Percentiles rank a stretch among this genome's conserved stretches.
These are phyloP conservation scores for Eurystomus glaucurus DNA, from an alignment of 2,797 vertebrate genomes.

Conservation along the genomic window DNA sequence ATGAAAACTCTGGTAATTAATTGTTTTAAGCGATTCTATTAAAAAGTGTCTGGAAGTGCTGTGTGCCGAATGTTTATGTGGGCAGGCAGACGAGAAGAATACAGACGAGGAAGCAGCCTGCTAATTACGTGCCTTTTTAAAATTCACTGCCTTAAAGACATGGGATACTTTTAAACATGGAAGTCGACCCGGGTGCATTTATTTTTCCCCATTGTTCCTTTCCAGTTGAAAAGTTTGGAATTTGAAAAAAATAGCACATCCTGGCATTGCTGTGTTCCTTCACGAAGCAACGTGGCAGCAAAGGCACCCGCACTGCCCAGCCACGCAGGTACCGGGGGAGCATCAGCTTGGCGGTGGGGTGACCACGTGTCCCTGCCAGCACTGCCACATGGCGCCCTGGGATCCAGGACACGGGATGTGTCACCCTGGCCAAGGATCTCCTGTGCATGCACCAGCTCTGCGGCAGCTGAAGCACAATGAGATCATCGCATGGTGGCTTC, in stretches of 20 bases:
- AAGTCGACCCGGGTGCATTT: conserved; percentile 25
- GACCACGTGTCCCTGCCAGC: fast-evolving
- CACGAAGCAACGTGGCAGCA: fast-evolving
- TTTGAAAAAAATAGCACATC: conserved; percentile 42
- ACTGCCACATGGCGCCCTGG: fast-evolving
- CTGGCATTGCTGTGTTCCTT: neutral
- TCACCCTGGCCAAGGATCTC: neutral
- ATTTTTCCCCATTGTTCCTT: conserved; percentile 46
- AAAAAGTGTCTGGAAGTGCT: conserved; percentile 94
- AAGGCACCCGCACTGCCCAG: fast-evolving
- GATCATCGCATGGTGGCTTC: neutral
- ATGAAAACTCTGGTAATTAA: conserved; percentile 98
- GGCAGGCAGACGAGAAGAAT: conserved; percentile 81
- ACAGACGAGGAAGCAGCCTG: conserved; percentile 75
- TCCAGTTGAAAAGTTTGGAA: conserved; percentile 56
- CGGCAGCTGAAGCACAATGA: neutral
- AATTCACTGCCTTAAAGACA: conserved; percentile 74
- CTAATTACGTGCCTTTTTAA: conserved; percentile 78
- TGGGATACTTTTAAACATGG: conserved; percentile 59
- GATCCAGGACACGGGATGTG: neutral
- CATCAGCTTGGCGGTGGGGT: fast-evolving
- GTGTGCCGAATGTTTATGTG: conserved; percentile 88
- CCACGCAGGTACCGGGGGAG: fast-evolving
- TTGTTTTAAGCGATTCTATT: conserved; percentile 99
- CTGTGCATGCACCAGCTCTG: fast-evolving